phyloP scores from a whole-genome alignment of 92 coral and sea anemone species.

The Pocillopora meandrina region DNA sequence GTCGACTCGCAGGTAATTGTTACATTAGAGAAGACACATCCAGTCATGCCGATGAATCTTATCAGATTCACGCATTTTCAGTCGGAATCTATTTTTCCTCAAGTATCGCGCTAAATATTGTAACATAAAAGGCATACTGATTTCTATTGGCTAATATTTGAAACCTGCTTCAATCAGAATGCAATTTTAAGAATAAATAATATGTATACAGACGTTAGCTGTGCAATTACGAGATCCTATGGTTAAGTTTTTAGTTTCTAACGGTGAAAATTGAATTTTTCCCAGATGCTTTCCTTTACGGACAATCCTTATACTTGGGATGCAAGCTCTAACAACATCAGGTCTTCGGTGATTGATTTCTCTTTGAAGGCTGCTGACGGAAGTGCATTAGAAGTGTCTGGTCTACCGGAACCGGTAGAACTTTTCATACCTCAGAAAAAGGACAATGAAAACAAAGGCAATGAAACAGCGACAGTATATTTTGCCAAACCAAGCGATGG shows the following conservation, averaged over 20 bases:
- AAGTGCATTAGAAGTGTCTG: slow-evolving; percentile 58
- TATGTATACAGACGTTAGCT: too few relatives aligned
- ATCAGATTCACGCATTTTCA: too few relatives aligned
- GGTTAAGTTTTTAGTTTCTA: too few relatives aligned
- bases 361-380: slow-evolving; percentile 70
- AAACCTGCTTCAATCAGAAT: too few relatives aligned
- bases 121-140: too few relatives aligned
- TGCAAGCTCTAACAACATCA: slow-evolving; percentile 59
- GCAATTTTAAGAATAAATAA: too few relatives aligned
- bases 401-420: slow-evolving; percentile 74
- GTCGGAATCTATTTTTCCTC: too few relatives aligned
- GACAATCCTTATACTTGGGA: slow-evolving; percentile 91
- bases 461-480: slow-evolving; percentile 44
- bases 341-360: slow-evolving; percentile 79
- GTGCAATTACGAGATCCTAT: too few relatives aligned
- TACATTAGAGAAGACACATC: too few relatives aligned
- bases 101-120: too few relatives aligned
- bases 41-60: too few relatives aligned
- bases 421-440: slow-evolving; percentile 65
- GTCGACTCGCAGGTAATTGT: slow-evolving; percentile 85
- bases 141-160: too few relatives aligned
- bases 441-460: slow-evolving; percentile 35
- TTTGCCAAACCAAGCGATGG: slow-evolving; percentile 81
- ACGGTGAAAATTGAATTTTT: not conserved
- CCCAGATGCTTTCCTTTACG: slow-evolving; percentile 68